Conservation (phyloP, 2,113 vertebrate species). For the Microtus montanus region DNA sequence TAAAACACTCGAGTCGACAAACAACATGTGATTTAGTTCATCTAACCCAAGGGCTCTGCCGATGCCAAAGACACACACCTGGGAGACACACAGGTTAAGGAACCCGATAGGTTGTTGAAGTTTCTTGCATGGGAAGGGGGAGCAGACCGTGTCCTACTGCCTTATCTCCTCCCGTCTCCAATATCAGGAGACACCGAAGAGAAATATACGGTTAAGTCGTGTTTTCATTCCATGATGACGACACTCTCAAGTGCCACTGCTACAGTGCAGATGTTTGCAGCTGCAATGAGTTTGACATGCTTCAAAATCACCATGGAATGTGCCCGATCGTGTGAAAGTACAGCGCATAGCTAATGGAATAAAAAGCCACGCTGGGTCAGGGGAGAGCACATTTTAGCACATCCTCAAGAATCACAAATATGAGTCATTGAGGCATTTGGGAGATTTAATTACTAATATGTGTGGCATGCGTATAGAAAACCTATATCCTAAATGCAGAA, state of each 20-base stretch:
- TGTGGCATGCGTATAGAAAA: background rate
- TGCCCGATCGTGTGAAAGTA: background rate
- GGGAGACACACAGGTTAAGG: background rate
- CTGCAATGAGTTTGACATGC: conserved; percentile 4
- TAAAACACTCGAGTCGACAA: background rate
- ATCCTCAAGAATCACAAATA: conserved; percentile 11
- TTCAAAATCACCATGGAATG: background rate
- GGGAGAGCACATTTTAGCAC: background rate
- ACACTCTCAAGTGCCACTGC: background rate
- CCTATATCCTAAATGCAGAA: background rate
- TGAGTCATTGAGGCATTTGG: background rate
- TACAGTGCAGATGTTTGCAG: conserved; percentile 47
- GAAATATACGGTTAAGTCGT: conserved; percentile 16
- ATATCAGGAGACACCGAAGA: background rate
- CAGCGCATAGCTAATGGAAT: background rate
- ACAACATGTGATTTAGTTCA: background rate
- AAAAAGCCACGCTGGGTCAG: background rate
- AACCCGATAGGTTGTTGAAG: background rate
- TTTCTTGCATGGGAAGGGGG: background rate
- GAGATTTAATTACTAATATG: background rate
- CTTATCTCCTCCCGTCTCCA: background rate
- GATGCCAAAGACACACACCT: background rate
- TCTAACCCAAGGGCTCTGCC: background rate
- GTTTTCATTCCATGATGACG: conserved; percentile 2
- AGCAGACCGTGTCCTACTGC: background rate